Percentiles rank a stretch among this genome's conserved stretches.
Evolutionary conservation across 2,797 vertebrate genomes (phyloP).

Genomic region (Cheirogaleus major): DNA sequence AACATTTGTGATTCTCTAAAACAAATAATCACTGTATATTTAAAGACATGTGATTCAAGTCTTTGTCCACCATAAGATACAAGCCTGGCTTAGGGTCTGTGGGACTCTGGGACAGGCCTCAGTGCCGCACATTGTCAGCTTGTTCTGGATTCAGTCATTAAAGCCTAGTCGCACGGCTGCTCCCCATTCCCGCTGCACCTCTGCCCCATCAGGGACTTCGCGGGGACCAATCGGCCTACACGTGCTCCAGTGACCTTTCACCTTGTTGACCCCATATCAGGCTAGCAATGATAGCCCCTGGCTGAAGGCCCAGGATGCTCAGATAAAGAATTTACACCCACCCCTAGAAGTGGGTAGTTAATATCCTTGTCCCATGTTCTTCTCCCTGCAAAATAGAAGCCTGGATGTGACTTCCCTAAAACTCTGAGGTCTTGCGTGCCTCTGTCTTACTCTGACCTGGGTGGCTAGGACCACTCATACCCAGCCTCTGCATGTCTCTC

Average conservation of each 20-base stretch:
- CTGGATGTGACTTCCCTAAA: not conserved
- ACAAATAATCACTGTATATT: not conserved
- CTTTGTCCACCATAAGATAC: no score
- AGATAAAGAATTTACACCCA: not conserved
- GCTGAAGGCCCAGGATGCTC: not conserved
- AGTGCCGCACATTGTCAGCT: not conserved
- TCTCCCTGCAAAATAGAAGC: not conserved
- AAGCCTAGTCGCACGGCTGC: not conserved
- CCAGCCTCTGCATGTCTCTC: no score
- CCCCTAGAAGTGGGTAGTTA: not conserved
- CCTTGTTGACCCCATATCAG: not conserved
- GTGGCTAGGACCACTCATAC: not conserved
- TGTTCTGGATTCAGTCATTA: not conserved
- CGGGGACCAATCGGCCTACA: not conserved
- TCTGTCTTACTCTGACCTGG: no score
- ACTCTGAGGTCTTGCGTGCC: not conserved
- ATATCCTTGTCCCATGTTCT: not conserved
- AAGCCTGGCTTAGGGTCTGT: not conserved
- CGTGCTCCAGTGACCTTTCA: not conserved
- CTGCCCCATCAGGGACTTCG: not conserved
- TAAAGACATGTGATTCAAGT: not conserved
- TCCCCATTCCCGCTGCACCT: accelerated
- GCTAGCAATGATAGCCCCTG: not conserved
- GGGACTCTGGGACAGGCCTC: not conserved
- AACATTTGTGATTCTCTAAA: not conserved